phyloP scores from a whole-genome alignment of 2,797 vertebrate genomes.

The Mionectes olivaceus region DNA sequence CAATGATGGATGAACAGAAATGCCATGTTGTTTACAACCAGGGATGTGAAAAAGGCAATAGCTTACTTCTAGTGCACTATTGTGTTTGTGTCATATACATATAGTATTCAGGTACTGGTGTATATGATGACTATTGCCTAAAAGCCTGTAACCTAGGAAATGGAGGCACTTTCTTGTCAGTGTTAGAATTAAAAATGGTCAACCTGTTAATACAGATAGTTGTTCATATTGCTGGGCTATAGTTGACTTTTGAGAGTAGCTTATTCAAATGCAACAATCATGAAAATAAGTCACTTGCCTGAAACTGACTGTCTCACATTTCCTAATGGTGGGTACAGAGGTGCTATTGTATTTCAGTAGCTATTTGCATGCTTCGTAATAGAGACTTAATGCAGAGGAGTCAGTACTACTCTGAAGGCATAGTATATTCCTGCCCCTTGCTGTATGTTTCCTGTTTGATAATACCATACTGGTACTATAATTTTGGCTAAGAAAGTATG shows the following conservation, averaged over 20 bases:
- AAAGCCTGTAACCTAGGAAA: neutral
- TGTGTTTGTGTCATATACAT: neutral
- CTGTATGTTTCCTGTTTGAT: neutral
- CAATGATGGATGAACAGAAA: neutral
- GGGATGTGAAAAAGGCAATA: neutral
- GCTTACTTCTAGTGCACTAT: neutral
- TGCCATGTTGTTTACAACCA: neutral
- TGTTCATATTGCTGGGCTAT: neutral
- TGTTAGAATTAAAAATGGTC: neutral
- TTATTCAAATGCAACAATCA: neutral
- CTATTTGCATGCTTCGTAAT: neutral
- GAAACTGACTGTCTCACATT: neutral
- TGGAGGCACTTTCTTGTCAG: neutral
- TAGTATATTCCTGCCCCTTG: neutral
- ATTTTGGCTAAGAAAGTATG: neutral
- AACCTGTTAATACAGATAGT: accelerated
- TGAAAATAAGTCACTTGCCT: neutral
- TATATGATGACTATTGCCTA: neutral
- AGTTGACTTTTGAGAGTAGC: neutral
- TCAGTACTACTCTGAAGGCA: neutral
- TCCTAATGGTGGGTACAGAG: neutral
- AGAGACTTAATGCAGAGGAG: neutral
- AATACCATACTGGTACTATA: neutral
- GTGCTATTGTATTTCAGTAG: neutral
- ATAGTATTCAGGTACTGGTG: neutral